Evolutionary conservation across 2,797 vertebrate species (phyloP), one percentile per base, ranked within the genome.

Genomic region (Premnoplex brunnescens): DNA sequence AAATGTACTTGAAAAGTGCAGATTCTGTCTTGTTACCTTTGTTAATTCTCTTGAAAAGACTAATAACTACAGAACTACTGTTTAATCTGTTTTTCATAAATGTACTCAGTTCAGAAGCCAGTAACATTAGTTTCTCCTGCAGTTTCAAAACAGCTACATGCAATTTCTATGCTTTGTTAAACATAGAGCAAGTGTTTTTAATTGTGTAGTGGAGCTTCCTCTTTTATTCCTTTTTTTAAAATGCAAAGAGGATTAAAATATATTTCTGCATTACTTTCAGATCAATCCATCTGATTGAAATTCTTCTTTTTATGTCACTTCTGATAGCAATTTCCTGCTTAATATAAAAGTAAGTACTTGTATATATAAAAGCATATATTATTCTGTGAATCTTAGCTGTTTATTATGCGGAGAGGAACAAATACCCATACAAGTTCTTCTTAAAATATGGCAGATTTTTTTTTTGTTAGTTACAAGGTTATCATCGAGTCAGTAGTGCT

Each of bases 81-180:
- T n/a, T 58, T 7, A 41, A 9, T 34, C 6, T 69, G 12, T 34
- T 34, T 89, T 64, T 83, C 8, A 8, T 36, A 28, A 43, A 11
- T 19, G 14, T 32, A 5, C 74, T 66, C 23, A 32, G 13, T 83
- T 80, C 14, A 44, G 52, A 75, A 85, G 17, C 16, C 4, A 32
- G 27, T 11, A 10, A 5, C 2, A 5, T 14, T 58, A 0, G 0
- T 46, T 83, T 80, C 9, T 76, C 3, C 21, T 30, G 13, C 3
- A 63, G 26, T 71, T 67, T 37, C 21, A 59, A 86, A 93, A 77
- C 49, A 58, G 4, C 22, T 3, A 21, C 10, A 16, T 36, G 32
- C 10, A 39, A 21, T 59, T 69, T 76, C 51, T 51, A 21, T 55
- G 18, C 37, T 74, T 66, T 41, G 16, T 49, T 82, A 86, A 74